Base-by-base conservation (phyloP, 2,888 invertebrate species). In the Hecatera dysodea region DNA sequence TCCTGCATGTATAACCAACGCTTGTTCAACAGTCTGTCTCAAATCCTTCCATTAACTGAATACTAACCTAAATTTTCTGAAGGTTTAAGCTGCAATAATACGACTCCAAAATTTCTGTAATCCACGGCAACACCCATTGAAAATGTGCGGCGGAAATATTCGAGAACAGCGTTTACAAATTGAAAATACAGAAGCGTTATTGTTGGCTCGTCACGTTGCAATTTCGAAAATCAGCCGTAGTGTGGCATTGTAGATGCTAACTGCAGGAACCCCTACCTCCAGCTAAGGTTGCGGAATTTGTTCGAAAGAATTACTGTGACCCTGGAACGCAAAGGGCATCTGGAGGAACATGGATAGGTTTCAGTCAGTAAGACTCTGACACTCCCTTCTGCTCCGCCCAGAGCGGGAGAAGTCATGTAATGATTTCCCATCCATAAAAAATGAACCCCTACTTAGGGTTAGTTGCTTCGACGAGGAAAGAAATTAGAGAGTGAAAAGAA, bases 151-250 rank as follows among this genome's bases (percentile, higher is more conserved):
- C 69, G 56, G 69, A 80, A 81, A 82, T 81, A 67, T 81, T 72
- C 65, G 53, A 67, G 78, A 57, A 44, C 62, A 69, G 53, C 69
- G 57, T 69, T 75, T 55, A 85, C 83, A 84, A 88, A 90, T 90
- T 89, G 90, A 83, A 88, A 89, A 86, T 85, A 81, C 83, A 78
- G 69, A 71, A 69, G 65, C 77, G 80, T 84, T 86, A 87, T 88
- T 89, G 87, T 88, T 79, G 78, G 68, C 77, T 33, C 72, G 81
- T 85, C 83, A 83, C 73, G 86, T 78, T 85, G 87, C 83, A 87
- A 87, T 89, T 89, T 84, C 66, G 79, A 84, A 87, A 88, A 86
- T 88, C 85, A 86, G 86, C 81, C 69, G 48, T 64, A 67, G 78
- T 77, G 78, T 82, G 75, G 80, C 78, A 78, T 77, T 71, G 71